These are phyloP conservation scores for Cygnus atratus DNA, from an alignment of 2,113 vertebrate genomes.

Conservation along the genomic window DNA sequence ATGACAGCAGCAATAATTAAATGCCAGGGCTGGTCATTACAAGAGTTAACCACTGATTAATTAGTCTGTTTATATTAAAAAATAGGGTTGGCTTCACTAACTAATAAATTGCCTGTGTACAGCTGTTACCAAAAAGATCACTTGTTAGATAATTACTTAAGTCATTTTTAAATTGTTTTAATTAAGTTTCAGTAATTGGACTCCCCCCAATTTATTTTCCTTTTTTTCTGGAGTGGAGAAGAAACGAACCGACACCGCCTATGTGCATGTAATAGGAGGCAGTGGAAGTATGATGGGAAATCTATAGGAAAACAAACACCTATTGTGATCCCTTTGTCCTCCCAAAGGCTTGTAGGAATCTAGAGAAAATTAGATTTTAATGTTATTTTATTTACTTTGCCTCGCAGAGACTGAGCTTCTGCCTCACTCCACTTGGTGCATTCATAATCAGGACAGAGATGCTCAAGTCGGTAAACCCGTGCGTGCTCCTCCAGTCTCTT, in stretches of 20 bases:
- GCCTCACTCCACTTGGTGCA: background rate
- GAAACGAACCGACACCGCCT: background rate
- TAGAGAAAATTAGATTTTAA: background rate
- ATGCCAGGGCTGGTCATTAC: constrained; percentile 27
- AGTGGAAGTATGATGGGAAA: background rate
- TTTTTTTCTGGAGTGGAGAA: background rate
- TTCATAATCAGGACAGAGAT: background rate
- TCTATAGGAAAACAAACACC: background rate
- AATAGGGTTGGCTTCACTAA: constrained; percentile 31
- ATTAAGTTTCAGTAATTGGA: constrained; percentile 52
- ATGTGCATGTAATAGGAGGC: background rate
- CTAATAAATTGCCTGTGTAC: constrained; percentile 55
- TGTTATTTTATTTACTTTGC: constrained; percentile 18
- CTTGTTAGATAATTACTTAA: constrained; percentile 65
- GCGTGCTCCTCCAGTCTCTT: background rate
- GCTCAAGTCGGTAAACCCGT: background rate
- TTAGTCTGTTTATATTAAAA: constrained; percentile 66
- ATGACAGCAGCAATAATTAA: constrained; percentile 9
- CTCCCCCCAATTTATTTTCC: constrained; percentile 6
- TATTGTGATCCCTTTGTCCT: background rate
- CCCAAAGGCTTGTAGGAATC: background rate
- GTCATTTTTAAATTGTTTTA: constrained; percentile 65
- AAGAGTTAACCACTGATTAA: constrained; percentile 64
- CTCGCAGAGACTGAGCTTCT: background rate
- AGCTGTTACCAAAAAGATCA: constrained; percentile 52